phyloP scores from a whole-genome alignment of 23 tunicate species.

The Ciona savignyi region DNA sequence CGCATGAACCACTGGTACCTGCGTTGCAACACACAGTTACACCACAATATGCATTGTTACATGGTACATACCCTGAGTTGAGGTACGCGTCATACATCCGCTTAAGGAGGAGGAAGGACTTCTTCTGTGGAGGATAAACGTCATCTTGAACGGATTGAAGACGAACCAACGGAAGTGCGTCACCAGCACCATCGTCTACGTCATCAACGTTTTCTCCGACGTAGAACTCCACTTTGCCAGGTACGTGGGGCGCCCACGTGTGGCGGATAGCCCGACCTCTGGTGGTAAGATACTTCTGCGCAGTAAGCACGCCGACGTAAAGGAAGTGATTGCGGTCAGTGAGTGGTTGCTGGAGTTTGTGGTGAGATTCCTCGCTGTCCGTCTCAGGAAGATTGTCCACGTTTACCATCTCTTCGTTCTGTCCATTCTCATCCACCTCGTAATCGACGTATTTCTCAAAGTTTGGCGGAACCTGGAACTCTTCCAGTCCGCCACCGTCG shows the following conservation, averaged over 20 bases:
- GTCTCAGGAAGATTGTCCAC: background rate
- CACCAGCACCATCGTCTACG: conserved; percentile 11
- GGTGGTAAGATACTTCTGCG: conserved; percentile 70
- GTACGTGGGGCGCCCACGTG: conserved; percentile 61
- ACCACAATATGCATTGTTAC: background rate
- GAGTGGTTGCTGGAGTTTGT: background rate
- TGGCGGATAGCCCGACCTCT: conserved; percentile 78
- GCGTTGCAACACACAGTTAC: no score
- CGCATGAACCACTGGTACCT: conserved; percentile 99
- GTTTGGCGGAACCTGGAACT: conserved; percentile 30
- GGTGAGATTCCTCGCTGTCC: background rate
- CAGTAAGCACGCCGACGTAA: conserved; percentile 90
- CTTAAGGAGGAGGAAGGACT: conserved; percentile 84
- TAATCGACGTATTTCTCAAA: conserved; percentile 41
- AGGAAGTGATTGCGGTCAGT: conserved; percentile 41
- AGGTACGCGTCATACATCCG: conserved; percentile 75
- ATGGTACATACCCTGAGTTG: conserved; percentile 62
- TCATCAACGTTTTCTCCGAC: conserved; percentile 75
- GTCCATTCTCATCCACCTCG: conserved; percentile 5
- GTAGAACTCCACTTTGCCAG: conserved; percentile 81
- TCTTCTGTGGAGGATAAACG: conserved; percentile 97
- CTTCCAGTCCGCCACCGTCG: conserved; percentile 15
- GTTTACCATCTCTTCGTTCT: background rate
- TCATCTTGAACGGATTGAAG: conserved; percentile 66
- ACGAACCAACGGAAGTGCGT: conserved; percentile 45